These are phyloP conservation scores for Cossypha caffra DNA, from an alignment of 2,797 vertebrate genomes.

Conservation along the genomic window DNA sequence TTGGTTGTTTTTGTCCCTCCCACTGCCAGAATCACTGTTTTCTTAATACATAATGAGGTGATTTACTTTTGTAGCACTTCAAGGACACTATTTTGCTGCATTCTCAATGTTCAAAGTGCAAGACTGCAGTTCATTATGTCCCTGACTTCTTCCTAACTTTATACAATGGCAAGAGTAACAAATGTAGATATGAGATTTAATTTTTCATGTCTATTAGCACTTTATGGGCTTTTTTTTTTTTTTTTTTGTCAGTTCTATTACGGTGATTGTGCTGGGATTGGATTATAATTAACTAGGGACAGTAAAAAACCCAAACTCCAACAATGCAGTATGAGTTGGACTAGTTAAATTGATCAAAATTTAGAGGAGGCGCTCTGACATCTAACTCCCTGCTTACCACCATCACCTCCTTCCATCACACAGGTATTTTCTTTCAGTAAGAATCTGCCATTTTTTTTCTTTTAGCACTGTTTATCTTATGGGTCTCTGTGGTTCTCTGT, in stretches of 20 bases:
- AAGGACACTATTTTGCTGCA: not conserved
- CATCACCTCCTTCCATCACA: not conserved
- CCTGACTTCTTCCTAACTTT: not conserved
- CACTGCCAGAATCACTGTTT: not conserved
- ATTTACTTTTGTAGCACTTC: not conserved
- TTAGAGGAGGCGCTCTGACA: not conserved
- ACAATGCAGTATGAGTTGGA: not conserved
- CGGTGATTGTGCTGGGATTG: not conserved
- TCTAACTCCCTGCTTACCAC: not conserved
- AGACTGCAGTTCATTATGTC: not conserved
- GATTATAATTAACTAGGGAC: not conserved
- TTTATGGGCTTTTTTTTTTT: not conserved
- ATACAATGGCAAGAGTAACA: not conserved
- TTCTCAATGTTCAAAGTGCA: not conserved
- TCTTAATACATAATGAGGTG: not conserved
- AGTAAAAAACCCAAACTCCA: not conserved
- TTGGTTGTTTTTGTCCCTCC: not conserved
- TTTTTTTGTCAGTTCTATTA: not conserved
- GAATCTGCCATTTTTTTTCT: not conserved
- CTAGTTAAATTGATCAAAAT: not conserved
- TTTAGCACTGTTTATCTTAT: not conserved
- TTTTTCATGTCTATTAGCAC: not conserved
- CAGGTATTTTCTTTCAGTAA: not conserved
- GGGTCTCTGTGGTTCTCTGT: not conserved
- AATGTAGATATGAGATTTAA: not conserved